A percentile compares a stretch with the other conserved stretches of the same genome.
Conservation (phyloP, 2,888 invertebrate species). For the Agonum fuliginosum region DNA sequence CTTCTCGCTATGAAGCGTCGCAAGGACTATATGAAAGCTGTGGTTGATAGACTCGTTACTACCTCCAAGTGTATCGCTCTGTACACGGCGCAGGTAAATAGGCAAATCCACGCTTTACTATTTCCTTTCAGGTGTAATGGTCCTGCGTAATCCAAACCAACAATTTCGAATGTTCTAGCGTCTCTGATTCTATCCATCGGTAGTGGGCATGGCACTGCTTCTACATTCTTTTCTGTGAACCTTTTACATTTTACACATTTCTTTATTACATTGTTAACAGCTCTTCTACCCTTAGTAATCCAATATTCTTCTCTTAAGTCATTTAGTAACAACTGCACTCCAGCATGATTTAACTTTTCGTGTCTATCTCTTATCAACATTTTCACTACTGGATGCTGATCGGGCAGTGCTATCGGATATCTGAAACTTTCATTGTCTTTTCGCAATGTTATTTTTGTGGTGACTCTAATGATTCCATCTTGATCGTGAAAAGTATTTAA, state of each 20-base stretch:
- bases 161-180: conserved; percentile 65
- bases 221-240: conserved; percentile 61
- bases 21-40: too few species aligned
- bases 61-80: background rate
- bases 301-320: conserved; percentile 63
- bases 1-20: too few species aligned
- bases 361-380: conserved; percentile 60
- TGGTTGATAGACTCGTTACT: too few species aligned
- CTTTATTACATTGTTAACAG: conserved; percentile 57
- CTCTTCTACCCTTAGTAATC: conserved; percentile 62
- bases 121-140: background rate
- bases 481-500: conserved; percentile 60
- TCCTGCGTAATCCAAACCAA: conserved; percentile 67
- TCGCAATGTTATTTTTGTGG: conserved; percentile 60
- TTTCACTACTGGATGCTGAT: conserved; percentile 62
- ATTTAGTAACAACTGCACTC: conserved; percentile 60
- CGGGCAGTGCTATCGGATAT: conserved; percentile 65
- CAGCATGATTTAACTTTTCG: conserved; percentile 48
- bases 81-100: background rate
- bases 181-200: conserved; percentile 66
- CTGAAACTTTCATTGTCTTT: conserved; percentile 63
- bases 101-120: background rate
- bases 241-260: conserved; percentile 63
- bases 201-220: conserved; percentile 63
- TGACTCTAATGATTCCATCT: conserved; percentile 61